These are phyloP conservation scores for Anagyrus pseudococci DNA, from an alignment of 2,888 invertebrate species.

Conservation along the genomic window DNA sequence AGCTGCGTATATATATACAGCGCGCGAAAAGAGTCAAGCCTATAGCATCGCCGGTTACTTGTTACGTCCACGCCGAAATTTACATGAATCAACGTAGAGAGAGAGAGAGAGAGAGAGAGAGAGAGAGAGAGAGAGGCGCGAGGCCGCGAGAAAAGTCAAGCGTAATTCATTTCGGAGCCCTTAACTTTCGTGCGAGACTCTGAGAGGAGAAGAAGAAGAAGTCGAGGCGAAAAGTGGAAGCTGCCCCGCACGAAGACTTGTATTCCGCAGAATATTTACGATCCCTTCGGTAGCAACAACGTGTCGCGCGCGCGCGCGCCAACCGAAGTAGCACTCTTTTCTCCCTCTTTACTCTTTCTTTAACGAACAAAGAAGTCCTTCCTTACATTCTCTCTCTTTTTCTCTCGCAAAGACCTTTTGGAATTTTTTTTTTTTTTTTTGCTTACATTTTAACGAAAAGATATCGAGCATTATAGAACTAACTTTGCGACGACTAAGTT, in stretches of 20 bases:
- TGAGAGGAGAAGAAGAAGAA: neutral
- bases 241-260: neutral
- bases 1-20: too few species aligned
- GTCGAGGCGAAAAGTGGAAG: neutral
- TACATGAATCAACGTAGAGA: neutral
- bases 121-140: too few species aligned
- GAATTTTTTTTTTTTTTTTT: too few species aligned
- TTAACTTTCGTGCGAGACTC: neutral
- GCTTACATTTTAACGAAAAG: too few species aligned
- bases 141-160: neutral
- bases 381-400: conserved; percentile 9
- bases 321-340: neutral
- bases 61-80: neutral
- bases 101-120: too few species aligned
- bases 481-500: too few species aligned
- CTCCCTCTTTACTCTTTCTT: neutral
- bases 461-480: too few species aligned
- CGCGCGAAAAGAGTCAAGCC: neutral
- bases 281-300: conserved; percentile 35
- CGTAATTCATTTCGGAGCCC: neutral
- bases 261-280: conserved; percentile 33
- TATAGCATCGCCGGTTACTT: neutral
- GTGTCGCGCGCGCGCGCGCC: conserved; percentile 11
- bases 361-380: too few species aligned
- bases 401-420: conserved; percentile 5